phyloP scores from a whole-genome alignment of 1,140 invertebrate genomes.

The Amyelois transitella region DNA sequence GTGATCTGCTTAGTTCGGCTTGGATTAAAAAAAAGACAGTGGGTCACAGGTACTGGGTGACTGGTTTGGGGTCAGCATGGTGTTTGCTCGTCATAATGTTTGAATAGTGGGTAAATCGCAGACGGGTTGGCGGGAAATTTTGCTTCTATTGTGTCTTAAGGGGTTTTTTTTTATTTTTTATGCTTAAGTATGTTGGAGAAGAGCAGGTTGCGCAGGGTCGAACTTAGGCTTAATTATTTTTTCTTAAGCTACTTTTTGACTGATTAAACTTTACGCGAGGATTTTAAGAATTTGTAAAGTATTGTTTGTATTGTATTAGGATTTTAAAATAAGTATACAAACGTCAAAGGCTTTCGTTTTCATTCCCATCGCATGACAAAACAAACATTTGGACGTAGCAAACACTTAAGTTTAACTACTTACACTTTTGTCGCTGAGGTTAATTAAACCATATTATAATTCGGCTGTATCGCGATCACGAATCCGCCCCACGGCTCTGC shows the following conservation, averaged over 20 bases:
- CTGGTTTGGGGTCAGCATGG: conserved; percentile 14
- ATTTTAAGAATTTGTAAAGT: neutral
- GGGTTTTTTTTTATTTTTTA: conserved; percentile 53
- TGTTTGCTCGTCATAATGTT: conserved; percentile 26
- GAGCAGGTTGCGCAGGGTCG: conserved; percentile 53
- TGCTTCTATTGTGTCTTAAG: conserved; percentile 35
- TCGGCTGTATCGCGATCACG: conserved; percentile 58
- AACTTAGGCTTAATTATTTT: conserved; percentile 23
- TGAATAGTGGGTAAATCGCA: conserved; percentile 32
- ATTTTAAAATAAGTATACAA: neutral
- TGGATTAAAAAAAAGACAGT: neutral
- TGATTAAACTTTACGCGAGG: neutral
- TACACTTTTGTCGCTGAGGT: conserved; percentile 51
- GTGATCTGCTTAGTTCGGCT: neutral
- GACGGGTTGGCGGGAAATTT: conserved; percentile 53
- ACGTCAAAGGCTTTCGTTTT: neutral
- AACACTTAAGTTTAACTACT: conserved; percentile 21
- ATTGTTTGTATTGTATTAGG: neutral
- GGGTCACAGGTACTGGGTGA: conserved; percentile 10
- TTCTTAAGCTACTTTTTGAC: too few species aligned
- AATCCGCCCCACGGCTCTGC: conserved; percentile 66
- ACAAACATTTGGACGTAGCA: conserved; percentile 20
- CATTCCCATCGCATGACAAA: conserved; percentile 16
- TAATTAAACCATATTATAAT: conserved; percentile 60
- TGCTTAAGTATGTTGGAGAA: conserved; percentile 25